phyloP scores from a whole-genome alignment of 2,888 invertebrate species.

The Scaptomyza tumidula region DNA sequence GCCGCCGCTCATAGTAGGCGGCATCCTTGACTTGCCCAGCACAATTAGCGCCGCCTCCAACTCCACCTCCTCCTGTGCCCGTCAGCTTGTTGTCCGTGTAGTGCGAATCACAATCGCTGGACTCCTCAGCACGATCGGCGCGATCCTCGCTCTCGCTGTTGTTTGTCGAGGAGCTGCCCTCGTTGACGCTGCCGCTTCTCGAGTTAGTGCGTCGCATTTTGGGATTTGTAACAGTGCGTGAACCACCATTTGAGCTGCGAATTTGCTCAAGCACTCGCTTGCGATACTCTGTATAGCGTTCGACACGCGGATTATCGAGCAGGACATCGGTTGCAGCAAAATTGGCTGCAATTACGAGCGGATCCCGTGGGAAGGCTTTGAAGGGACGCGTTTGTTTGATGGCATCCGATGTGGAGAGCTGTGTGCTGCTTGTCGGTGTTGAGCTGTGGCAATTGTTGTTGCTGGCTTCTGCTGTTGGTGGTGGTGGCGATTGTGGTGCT shows the following conservation, averaged over 20 bases:
- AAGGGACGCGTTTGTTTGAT: slow-evolving; percentile 87
- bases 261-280: slow-evolving; percentile 88
- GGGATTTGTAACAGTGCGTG: slow-evolving; percentile 87
- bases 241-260: slow-evolving; percentile 87
- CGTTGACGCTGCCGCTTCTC: slow-evolving; percentile 77
- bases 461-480: slow-evolving; percentile 15
- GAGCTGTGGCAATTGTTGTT: slow-evolving; percentile 32
- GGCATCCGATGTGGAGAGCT: slow-evolving; percentile 26
- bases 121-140: slow-evolving; percentile 76
- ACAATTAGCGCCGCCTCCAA: slow-evolving; percentile 7
- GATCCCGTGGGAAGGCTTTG: slow-evolving; percentile 90
- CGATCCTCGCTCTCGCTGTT: slow-evolving; percentile 83
- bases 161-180: slow-evolving; percentile 75
- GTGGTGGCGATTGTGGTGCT: slow-evolving; percentile 51
- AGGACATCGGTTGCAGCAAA: slow-evolving; percentile 86
- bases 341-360: slow-evolving; percentile 86
- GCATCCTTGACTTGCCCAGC: slow-evolving; percentile 87
- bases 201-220: slow-evolving; percentile 88
- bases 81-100: slow-evolving; percentile 54
- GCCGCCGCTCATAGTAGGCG: slow-evolving; percentile 93
- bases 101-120: slow-evolving; percentile 82
- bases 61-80: slow-evolving; percentile 1
- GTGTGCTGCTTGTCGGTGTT: slow-evolving; percentile 37
- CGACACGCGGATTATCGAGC: slow-evolving; percentile 87
- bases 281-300: slow-evolving; percentile 90